A percentile compares a stretch with the other conserved stretches of the same genome.
These are phyloP conservation scores for Euplexia lucipara DNA, from an alignment of 2,888 invertebrate genomes.

Conservation along the genomic window DNA sequence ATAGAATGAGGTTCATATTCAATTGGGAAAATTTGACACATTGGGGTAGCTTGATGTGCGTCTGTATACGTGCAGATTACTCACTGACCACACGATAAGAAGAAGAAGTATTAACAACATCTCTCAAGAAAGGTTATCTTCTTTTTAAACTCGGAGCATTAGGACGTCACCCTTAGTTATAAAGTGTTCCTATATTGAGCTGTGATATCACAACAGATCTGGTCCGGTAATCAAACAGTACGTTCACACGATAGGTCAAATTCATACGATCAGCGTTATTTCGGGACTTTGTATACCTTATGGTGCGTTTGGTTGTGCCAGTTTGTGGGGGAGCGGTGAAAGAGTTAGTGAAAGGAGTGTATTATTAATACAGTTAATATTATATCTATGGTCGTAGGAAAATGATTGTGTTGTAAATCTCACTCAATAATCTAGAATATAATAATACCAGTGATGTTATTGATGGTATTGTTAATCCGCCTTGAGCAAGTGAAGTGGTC, in stretches of 20 bases:
- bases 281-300: constrained; percentile 73
- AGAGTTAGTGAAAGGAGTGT: constrained; percentile 1
- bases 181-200: constrained; percentile 43
- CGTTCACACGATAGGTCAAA: constrained; percentile 74
- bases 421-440: no score
- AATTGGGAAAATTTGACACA: no score
- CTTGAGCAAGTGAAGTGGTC: no score
- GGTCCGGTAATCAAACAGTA: constrained; percentile 60
- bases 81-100: no score
- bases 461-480: no score
- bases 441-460: no score
- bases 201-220: constrained; percentile 61
- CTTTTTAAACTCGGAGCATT: no score
- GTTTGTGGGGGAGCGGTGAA: constrained; percentile 19
- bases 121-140: no score
- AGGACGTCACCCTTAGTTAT: not conserved
- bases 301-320: constrained; percentile 65
- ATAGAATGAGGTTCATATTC: no score
- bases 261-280: constrained; percentile 73
- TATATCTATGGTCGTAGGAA: not conserved
- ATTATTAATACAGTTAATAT: not conserved
- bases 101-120: no score
- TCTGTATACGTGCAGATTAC: no score
- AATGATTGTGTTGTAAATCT: not conserved
- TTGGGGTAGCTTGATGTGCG: no score